These are phyloP conservation scores for Melanotaenia duboulayi DNA, from an alignment of 2,113 vertebrate genomes.

Conservation along the genomic window DNA sequence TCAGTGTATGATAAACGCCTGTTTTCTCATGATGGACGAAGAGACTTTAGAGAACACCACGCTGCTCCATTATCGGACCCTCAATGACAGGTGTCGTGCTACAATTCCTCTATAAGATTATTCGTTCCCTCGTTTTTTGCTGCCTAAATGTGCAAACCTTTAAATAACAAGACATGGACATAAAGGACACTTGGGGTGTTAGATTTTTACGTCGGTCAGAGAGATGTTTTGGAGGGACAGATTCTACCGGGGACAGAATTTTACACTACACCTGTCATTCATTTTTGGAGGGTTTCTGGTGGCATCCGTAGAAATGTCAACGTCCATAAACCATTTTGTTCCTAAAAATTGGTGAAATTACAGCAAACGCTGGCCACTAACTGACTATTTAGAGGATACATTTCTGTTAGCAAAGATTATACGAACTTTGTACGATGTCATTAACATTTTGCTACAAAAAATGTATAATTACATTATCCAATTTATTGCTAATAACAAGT, in stretches of 20 bases:
- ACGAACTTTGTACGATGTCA: slow-evolving; percentile 18
- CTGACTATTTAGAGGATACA: too few relatives aligned
- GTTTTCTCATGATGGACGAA: neutral
- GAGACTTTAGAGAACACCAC: neutral
- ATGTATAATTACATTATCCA: neutral
- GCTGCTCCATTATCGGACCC: slow-evolving; percentile 40
- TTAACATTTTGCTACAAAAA: too few relatives aligned
- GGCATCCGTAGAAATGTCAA: neutral
- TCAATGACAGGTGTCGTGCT: slow-evolving; percentile 43
- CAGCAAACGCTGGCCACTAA: neutral
- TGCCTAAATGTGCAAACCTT: neutral
- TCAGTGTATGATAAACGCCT: neutral
- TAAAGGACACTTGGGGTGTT: neutral
- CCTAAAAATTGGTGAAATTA: neutral
- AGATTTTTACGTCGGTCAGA: neutral
- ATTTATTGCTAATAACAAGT: neutral
- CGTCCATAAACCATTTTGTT: neutral
- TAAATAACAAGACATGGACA: neutral
- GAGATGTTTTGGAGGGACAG: neutral
- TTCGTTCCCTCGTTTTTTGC: neutral
- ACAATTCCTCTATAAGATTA: neutral
- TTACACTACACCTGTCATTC: slow-evolving; percentile 28
- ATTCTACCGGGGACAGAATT: neutral
- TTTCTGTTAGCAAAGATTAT: neutral
- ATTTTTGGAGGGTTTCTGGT: neutral